These are phyloP conservation scores for Perodicticus potto DNA, from an alignment of 2,797 vertebrate species.

Conservation along the genomic window DNA sequence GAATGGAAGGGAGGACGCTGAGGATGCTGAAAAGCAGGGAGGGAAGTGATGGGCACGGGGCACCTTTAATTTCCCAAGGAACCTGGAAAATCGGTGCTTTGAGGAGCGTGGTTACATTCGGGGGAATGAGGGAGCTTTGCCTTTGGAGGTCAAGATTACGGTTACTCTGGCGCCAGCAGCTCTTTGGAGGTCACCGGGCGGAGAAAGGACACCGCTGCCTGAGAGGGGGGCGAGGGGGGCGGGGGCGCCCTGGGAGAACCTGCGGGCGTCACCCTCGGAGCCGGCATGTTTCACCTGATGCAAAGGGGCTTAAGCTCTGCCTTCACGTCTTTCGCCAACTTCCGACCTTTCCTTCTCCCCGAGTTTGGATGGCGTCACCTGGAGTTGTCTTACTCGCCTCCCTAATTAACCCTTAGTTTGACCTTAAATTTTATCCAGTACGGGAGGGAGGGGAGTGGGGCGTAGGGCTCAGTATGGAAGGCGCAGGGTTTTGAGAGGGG, in stretches of 20 bases:
- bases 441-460: background rate
- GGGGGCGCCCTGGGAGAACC: background rate
- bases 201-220: background rate
- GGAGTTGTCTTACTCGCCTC: background rate
- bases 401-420: background rate
- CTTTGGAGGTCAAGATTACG: background rate
- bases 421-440: constrained; percentile 19
- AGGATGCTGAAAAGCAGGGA: background rate
- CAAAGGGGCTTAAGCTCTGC: background rate
- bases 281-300: background rate
- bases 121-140: background rate
- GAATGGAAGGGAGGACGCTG: background rate
- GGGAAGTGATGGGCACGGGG: background rate
- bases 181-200: background rate
- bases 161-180: background rate
- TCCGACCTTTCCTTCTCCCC: background rate
- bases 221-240: background rate
- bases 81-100: background rate
- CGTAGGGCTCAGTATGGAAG: background rate
- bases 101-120: background rate
- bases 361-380: background rate
- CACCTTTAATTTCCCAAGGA: background rate
- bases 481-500: background rate
- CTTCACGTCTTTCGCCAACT: background rate
- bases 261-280: background rate